phyloP scores from a whole-genome alignment of 2,888 invertebrate genomes.

The Polydrusus tereticollis region DNA sequence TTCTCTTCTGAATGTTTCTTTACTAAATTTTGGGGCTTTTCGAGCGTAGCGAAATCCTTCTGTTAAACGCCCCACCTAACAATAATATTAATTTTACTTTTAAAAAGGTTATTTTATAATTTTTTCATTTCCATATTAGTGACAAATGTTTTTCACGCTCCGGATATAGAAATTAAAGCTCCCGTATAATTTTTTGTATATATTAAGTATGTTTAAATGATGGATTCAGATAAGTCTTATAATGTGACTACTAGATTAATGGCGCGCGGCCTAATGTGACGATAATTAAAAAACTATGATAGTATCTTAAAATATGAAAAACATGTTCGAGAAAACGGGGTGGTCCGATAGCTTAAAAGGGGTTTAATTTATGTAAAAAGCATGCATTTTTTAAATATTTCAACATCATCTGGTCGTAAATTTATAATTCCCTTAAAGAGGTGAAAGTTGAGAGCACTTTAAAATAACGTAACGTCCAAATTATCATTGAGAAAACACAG shows the following conservation, averaged over 20 bases:
- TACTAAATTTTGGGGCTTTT: not conserved
- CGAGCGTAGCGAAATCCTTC: constrained; percentile 19
- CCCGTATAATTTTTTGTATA: constrained; percentile 14
- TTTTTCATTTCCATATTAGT: constrained; percentile 21
- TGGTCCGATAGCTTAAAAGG: not conserved
- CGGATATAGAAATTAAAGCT: constrained; percentile 10
- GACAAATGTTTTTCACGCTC: constrained; percentile 24
- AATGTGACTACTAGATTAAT: constrained; percentile 8
- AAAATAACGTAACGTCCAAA: too few relatives aligned
- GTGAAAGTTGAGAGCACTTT: not conserved
- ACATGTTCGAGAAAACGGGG: constrained; percentile 10
- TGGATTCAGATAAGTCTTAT: constrained; percentile 4
- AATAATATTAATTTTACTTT: constrained; percentile 25
- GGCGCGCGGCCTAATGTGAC: not conserved
- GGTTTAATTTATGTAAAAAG: not conserved
- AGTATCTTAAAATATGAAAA: constrained; percentile 1
- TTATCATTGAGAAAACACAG: too few relatives aligned
- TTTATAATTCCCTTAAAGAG: not conserved
- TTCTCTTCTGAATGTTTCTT: not conserved
- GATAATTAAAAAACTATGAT: constrained; percentile 10
- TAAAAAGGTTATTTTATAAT: constrained; percentile 14
- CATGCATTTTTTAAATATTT: not conserved
- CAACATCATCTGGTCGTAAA: not conserved
- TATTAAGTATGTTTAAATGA: not conserved
- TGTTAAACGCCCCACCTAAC: not conserved